Evolutionary conservation across 2,797 vertebrate species (phyloP).

Genomic region (Lutjanus argentimaculatus): DNA sequence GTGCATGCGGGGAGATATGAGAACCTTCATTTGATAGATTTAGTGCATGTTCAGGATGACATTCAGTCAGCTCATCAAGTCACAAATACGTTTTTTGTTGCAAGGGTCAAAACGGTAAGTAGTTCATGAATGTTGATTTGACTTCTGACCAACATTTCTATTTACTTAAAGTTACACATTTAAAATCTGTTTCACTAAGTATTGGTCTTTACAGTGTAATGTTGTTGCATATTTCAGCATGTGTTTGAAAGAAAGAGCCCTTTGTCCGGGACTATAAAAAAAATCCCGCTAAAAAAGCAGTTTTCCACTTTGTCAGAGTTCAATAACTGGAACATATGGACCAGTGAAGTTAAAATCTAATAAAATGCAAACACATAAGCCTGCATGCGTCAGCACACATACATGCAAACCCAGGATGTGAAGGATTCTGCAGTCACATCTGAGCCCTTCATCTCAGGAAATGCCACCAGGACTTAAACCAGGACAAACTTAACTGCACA

Average conservation of each 20-base stretch:
- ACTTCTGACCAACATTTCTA: neutral
- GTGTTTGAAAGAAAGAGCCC: conserved; percentile 26
- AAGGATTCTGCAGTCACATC: conserved; percentile 17
- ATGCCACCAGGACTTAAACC: conserved; percentile 23
- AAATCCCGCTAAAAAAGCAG: neutral
- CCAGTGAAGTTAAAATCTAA: conserved; percentile 18
- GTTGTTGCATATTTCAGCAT: conserved; percentile 16
- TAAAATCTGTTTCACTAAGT: neutral
- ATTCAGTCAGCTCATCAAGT: neutral
- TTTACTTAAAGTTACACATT: neutral
- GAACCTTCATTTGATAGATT: neutral
- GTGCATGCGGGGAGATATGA: neutral
- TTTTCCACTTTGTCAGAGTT: conserved; percentile 16
- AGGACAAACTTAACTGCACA: conserved; percentile 8
- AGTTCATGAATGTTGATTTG: neutral
- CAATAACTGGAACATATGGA: conserved; percentile 23
- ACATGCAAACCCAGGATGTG: neutral
- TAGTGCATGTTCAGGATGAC: neutral
- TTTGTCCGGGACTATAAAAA: conserved; percentile 31
- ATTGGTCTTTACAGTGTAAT: neutral
- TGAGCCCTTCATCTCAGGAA: conserved; percentile 31
- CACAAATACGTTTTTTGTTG: neutral
- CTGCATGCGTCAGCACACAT: neutral
- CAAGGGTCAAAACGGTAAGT: neutral
- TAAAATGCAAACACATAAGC: conserved; percentile 19